A percentile compares a stretch with the other conserved stretches of the same genome.
phyloP scores from a whole-genome alignment of 2,113 vertebrate genomes.

The Phycodurus eques region DNA sequence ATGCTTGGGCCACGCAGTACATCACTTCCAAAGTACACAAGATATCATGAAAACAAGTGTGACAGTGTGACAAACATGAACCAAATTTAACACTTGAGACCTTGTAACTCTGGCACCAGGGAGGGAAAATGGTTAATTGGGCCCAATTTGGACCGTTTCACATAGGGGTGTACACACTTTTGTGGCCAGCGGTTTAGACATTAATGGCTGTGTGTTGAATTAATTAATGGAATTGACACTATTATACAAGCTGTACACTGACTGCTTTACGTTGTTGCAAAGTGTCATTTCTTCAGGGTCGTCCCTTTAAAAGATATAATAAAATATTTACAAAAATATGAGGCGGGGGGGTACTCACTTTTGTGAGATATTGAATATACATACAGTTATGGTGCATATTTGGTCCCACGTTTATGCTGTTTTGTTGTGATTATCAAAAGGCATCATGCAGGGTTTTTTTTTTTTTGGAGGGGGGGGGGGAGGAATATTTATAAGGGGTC shows the following conservation, averaged over 20 bases:
- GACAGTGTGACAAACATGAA: neutral
- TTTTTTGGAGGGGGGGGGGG: neutral
- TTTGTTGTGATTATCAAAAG: neutral
- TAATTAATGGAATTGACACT: neutral
- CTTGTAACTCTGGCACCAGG: neutral
- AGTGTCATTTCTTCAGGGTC: neutral
- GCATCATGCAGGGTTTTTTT: neutral
- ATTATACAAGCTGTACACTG: neutral
- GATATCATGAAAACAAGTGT: neutral
- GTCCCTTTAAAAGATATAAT: too few relatives aligned
- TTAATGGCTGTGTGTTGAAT: neutral
- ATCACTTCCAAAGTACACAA: slow-evolving; percentile 1
- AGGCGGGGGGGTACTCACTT: too few relatives aligned
- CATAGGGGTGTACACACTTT: neutral
- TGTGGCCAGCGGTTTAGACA: neutral
- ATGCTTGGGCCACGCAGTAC: slow-evolving; percentile 18
- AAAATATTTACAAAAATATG: neutral
- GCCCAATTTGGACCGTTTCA: neutral
- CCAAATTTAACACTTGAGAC: neutral
- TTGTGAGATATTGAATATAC: neutral
- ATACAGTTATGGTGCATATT: slow-evolving; percentile 11
- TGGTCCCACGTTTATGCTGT: slow-evolving; percentile 12
- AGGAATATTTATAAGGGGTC: neutral
- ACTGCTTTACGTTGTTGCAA: neutral
- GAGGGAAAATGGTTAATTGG: neutral